These are phyloP conservation scores for Artemisiospiza belli DNA, from an alignment of 2,113 vertebrate species.

Conservation along the genomic window DNA sequence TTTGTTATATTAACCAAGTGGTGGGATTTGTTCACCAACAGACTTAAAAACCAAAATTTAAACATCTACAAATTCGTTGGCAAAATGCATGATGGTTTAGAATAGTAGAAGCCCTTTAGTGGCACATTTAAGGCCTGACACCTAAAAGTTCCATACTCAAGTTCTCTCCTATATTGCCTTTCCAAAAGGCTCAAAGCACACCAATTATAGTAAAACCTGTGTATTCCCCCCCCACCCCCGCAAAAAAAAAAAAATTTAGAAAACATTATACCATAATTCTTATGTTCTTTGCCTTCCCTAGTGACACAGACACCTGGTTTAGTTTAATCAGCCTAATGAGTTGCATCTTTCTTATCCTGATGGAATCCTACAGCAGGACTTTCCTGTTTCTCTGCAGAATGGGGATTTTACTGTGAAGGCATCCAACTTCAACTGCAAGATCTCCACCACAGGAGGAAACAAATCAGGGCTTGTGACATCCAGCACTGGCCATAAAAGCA, in stretches of 20 bases:
- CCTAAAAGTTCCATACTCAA: not conserved
- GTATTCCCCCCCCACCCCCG: rapidly evolving
- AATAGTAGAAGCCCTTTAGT: not conserved
- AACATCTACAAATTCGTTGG: not conserved
- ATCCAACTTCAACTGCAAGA: rapidly evolving
- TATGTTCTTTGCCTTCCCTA: not conserved
- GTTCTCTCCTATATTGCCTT: not conserved
- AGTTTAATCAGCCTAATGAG: not conserved
- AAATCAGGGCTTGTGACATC: not conserved
- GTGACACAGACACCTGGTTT: not conserved
- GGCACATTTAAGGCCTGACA: not conserved
- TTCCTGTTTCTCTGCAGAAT: not conserved
- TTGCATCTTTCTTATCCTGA: not conserved
- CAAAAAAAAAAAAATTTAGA: not conserved
- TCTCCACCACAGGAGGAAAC: not conserved
- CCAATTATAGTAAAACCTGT: not conserved
- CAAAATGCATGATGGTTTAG: not conserved
- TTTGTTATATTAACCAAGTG: not conserved
- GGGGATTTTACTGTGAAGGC: not conserved
- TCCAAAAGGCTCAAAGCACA: not conserved
- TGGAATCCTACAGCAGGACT: not conserved
- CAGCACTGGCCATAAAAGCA: not conserved
- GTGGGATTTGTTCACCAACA: not conserved
- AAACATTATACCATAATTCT: not conserved
- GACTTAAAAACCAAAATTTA: not conserved